Base-by-base conservation (phyloP, 1,140 invertebrate genomes). In the Charaxes varanes region DNA sequence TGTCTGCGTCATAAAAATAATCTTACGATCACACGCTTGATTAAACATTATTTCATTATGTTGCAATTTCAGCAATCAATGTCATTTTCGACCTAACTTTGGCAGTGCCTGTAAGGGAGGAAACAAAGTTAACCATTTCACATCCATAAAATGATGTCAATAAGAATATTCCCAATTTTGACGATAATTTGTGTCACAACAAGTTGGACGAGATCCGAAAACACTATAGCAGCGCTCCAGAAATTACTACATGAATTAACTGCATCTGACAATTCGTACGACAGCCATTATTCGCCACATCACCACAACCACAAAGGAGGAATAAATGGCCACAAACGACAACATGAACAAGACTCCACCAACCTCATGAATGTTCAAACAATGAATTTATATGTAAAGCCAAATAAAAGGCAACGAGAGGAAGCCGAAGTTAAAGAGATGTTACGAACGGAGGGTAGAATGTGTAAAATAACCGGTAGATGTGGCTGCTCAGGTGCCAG, bases 11-110 rank as follows among this genome's bases (percentile, higher is more conserved):
- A n/a, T n/a, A n/a, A n/a, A n/a, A n/a, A n/a, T n/a, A n/a, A n/a
- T 30, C n/a, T 18, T 35, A 6, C 19, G 52, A 62, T 62, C 54
- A 51, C 34, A 52, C 51, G 54, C 33, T 32, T 47, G 26, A 52
- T 57, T 57, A 48, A 40, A 43, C 41, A 40, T 41, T n/a, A 10
- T 26, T 32, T 41, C 27, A 47, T 56, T 44, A 41, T 32, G 23
- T 41, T 35, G 17, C 14, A 41, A 27, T 16, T 38, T 37, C 18
- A 30, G 43, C 41, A 48, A 44, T 41, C 33, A 45, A 56, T 56
- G 30, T 12, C 4, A 35, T 26, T 28, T 37, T 10, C 14, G 6
- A 11, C 19, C 16, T 8, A 13, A 37, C 24, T 37, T 12, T 37
- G 12, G 8, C 18, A n/a, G n/a, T n/a, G n/a, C n/a, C n/a, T n/a